These are phyloP conservation scores for Thymelicus acteon DNA, from an alignment of 2,888 invertebrate species.

Conservation along the genomic window DNA sequence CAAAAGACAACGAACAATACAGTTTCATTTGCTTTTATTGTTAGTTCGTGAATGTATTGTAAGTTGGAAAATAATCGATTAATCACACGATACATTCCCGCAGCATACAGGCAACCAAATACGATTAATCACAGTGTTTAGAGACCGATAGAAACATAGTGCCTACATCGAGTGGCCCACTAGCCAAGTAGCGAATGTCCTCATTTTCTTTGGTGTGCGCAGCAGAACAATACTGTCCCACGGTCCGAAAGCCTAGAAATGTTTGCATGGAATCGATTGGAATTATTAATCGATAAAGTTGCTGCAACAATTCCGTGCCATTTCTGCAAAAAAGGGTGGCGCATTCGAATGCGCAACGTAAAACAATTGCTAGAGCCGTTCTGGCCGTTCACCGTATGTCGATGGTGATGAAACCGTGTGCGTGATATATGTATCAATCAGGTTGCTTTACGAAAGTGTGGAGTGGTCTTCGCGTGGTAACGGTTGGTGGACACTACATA, in stretches of 20 bases:
- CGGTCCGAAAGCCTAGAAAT: slow-evolving; percentile 50
- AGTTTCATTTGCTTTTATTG: slow-evolving; percentile 6
- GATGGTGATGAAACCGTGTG: slow-evolving; percentile 65
- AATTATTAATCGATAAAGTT: slow-evolving; percentile 23
- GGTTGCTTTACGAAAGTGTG: slow-evolving; percentile 70
- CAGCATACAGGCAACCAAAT: slow-evolving; percentile 5
- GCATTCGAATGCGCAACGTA: slow-evolving; percentile 58
- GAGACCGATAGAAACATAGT: slow-evolving; percentile 10
- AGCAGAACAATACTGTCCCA: slow-evolving; percentile 53
- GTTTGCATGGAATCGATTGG: slow-evolving; percentile 16
- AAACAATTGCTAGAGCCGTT: slow-evolving; percentile 51
- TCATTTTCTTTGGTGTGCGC: slow-evolving; percentile 55
- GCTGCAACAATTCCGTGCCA: slow-evolving; percentile 39
- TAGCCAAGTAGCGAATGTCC: slow-evolving; percentile 43
- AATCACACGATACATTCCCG: neutral
- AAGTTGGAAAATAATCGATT: no score
- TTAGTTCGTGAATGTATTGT: neutral
- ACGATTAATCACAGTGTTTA: slow-evolving; percentile 6
- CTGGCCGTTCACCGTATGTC: slow-evolving; percentile 48
- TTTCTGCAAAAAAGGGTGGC: slow-evolving; percentile 51
- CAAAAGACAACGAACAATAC: slow-evolving; percentile 13
- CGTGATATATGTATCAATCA: slow-evolving; percentile 76
- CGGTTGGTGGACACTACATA: slow-evolving; percentile 37
- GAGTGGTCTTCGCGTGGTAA: slow-evolving; percentile 39
- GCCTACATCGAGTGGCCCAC: slow-evolving; percentile 21